These are phyloP conservation scores for Sebastes iracundus DNA, from an alignment of 2,797 vertebrate genomes.

Conservation along the genomic window DNA sequence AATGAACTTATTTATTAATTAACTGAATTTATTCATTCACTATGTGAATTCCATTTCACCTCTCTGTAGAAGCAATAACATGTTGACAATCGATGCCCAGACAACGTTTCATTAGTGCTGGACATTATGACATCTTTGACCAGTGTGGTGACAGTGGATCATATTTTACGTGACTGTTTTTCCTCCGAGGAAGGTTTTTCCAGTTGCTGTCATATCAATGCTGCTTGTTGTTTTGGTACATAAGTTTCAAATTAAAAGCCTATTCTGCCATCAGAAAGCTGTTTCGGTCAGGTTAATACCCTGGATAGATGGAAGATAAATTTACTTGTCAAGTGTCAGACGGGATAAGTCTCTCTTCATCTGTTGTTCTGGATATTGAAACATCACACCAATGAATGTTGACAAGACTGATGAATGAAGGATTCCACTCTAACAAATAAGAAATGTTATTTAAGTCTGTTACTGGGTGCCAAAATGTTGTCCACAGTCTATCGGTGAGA, in stretches of 20 bases:
- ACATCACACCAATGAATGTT: background rate
- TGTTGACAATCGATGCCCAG: constrained; percentile 83
- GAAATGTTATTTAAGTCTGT: background rate
- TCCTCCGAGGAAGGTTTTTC: constrained; percentile 46
- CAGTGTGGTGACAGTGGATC: constrained; percentile 69
- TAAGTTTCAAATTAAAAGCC: constrained; percentile 82
- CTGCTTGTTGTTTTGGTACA: constrained; percentile 81
- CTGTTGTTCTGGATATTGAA: constrained; percentile 3
- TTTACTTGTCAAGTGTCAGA: background rate
- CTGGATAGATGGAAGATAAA: background rate
- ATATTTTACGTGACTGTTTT: constrained; percentile 66
- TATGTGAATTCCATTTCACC: constrained; percentile 73
- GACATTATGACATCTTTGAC: constrained; percentile 62
- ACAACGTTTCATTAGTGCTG: constrained; percentile 62
- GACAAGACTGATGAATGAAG: constrained; percentile 1
- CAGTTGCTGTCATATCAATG: constrained; percentile 72
- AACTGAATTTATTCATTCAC: constrained; percentile 70
- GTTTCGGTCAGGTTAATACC: constrained; percentile 64
- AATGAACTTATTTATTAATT: constrained; percentile 62
- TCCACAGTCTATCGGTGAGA: background rate
- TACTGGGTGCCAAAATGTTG: background rate
- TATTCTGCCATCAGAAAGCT: constrained; percentile 65
- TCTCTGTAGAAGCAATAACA: constrained; percentile 85
- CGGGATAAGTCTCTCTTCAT: background rate
- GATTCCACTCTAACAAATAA: constrained; percentile 1